Evolutionary conservation across 2,888 invertebrate species (phyloP), one percentile per base, ranked within the genome.

Genomic region (Aleiodes testaceus): DNA sequence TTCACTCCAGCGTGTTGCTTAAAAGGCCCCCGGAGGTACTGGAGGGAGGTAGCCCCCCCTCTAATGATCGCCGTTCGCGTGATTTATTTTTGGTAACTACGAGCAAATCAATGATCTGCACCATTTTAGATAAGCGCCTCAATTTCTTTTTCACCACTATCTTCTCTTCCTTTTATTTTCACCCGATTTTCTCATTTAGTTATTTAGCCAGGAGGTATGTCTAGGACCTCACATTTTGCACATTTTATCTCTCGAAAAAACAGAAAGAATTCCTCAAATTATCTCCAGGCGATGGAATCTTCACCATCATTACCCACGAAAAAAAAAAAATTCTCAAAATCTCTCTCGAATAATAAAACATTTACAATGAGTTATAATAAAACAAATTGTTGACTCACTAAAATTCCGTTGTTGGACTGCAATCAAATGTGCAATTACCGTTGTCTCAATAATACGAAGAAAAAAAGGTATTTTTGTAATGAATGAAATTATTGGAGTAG

Each of bases 81-180:
- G 83, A 84, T 84, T 84, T 84, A 83, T 81, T 84, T 84, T 82
- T 81, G 82, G 80, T 79, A 81, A 79, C 74, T 75, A 70, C 74
- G 66, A 72, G 70, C 63, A 72, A 66, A 53, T 52, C 71, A 63
- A 64, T 69, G 36, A 30, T 50, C 64, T 45, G 45, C 64, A 68
- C 66, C 36, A 20, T 59, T 59, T 59, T 11, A 59, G 59, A 59
- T 59, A 59, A 59, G 59, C 36, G 59, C 36, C 36, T 36, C 36
- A 36, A 36, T 36, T 36, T 9, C 36, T 36, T 36, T 36, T 36
- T 11, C 36, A 36, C 36, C 36, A 36, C 36, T 36, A 36, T 36
- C 11, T 36, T 36, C 11, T 36, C 36, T 11, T 59, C 7, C 7
- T 5, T 11, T 14, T 18, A 30, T 42, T 36, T 30, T 16, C 26